Base-by-base conservation (phyloP, 2,797 vertebrate species). In the Pseudochaenichthys georgianus region DNA sequence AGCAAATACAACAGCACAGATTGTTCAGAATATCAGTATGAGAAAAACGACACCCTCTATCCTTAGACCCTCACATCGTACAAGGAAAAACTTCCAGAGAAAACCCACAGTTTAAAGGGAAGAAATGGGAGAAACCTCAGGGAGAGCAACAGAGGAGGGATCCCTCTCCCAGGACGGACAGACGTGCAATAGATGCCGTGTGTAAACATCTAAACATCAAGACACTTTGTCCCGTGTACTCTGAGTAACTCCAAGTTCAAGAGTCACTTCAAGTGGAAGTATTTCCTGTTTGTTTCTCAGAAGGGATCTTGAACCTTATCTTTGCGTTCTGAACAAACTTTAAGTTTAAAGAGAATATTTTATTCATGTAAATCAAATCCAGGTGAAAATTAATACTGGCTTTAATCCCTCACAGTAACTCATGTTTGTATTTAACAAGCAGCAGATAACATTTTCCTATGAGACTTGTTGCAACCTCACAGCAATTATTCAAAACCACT, bases 211-310 rank as follows among this genome's bases (percentile, higher is more conserved):
- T 2, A 23, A 23, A 23, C 23, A 66, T 77, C 54, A 53, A 62
- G 31, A 77, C 59, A 63, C 38, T 82, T 75, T 82, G 71, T 85
- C 66, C 65, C 57, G n/a, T 70, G 59, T 70, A 28, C 67, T 62
- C 31, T 46, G 52, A 70, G 59, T 11, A 9, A 63, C 64, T 71
- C 48, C 71, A 63, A 75, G 74, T 82, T 87, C 80, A 83, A 87
- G 71, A 78, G 74, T 55, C 47, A 13, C 57, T 72, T 76, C 23
- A 59, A 82, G 70, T 80, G 21, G 67, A 84, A 63, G 67, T 16
- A 85, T 86, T 90, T 90, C 87, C 85, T 87, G 82, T 89, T 89
- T 87, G 77, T 78, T 73, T 73, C 64, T 59, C 9, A 6, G 28
- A 81, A 28, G 46, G 66, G 57, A 57, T 4, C 10, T 31, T 55